Evolutionary conservation across 2,797 vertebrate genomes (phyloP).

Genomic region (Nothura maculosa): DNA sequence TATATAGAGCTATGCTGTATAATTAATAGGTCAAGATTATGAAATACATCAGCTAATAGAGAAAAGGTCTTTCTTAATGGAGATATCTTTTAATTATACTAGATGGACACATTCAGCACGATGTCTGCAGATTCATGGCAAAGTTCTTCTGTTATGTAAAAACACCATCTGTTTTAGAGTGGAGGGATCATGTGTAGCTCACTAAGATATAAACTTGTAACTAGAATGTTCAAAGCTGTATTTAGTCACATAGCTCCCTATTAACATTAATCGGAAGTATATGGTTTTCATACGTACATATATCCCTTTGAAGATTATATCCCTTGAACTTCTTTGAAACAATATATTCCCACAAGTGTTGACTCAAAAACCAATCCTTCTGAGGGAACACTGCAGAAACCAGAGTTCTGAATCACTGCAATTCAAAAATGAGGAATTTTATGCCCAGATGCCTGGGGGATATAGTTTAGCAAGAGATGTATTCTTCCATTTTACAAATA

Average conservation of each 20-base stretch:
- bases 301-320: slow-evolving; percentile 60
- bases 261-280: slow-evolving; percentile 48
- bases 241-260: slow-evolving; percentile 1
- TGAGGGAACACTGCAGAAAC: slow-evolving; percentile 8
- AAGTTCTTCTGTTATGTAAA: background rate
- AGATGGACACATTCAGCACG: background rate
- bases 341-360: slow-evolving; percentile 43
- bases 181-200: slow-evolving; percentile 13
- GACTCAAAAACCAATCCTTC: slow-evolving; percentile 20
- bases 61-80: background rate
- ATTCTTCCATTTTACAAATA: background rate
- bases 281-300: slow-evolving; percentile 47
- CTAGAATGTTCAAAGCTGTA: slow-evolving; percentile 50
- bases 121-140: slow-evolving; percentile 25
- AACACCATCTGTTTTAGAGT: background rate
- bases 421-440: background rate
- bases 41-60: background rate
- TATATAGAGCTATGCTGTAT: background rate
- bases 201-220: background rate
- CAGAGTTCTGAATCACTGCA: background rate
- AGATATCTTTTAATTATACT: background rate
- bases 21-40: background rate
- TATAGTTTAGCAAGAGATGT: background rate
- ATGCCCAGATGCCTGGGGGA: rapidly evolving
- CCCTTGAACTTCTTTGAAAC: slow-evolving; percentile 56